Percentiles rank a stretch among this genome's conserved stretches.
Conservation (phyloP, 2,888 invertebrate genomes). For the Chymomyza procnemis region DNA sequence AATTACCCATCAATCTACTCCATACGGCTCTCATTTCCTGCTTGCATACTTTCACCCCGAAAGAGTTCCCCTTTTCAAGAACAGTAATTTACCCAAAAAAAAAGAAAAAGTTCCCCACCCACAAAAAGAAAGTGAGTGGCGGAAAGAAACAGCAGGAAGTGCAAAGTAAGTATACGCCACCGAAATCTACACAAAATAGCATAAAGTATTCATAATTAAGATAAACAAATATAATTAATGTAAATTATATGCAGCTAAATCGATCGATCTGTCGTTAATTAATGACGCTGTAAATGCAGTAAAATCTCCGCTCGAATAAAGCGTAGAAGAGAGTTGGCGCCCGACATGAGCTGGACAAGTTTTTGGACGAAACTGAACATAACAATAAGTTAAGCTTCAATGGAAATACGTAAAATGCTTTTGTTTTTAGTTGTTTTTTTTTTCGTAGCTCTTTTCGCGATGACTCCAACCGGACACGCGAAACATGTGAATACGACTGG, state of each 20-base stretch:
- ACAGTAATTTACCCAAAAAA: slow-evolving; percentile 20
- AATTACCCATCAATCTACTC: neutral
- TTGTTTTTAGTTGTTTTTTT: slow-evolving; percentile 51
- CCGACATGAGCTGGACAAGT: neutral
- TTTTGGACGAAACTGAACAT: slow-evolving; percentile 9
- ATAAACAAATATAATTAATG: slow-evolving; percentile 49
- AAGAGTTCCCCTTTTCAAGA: slow-evolving; percentile 60
- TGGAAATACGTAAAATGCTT: slow-evolving; percentile 34
- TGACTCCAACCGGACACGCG: slow-evolving; percentile 59
- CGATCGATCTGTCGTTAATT: slow-evolving; percentile 49
- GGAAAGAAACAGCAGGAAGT: slow-evolving; percentile 64
- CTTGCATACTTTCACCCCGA: neutral
- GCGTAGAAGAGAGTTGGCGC: slow-evolving; percentile 52
- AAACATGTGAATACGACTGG: slow-evolving; percentile 37
- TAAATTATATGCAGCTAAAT: slow-evolving; percentile 53
- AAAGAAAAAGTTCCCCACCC: slow-evolving; percentile 45
- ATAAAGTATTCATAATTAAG: neutral
- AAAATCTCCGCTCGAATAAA: slow-evolving; percentile 34
- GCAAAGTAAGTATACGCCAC: slow-evolving; percentile 7
- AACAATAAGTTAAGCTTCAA: slow-evolving; percentile 34
- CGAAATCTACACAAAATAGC: neutral
- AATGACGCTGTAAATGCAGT: slow-evolving; percentile 58
- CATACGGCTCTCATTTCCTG: neutral
- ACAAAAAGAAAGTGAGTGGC: slow-evolving; percentile 46
- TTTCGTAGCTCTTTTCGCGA: neutral